A percentile compares a stretch with the other conserved stretches of the same genome.
These are phyloP conservation scores for Rhadinocentrus ornatus DNA, from an alignment of 2,797 vertebrate species.

Conservation along the genomic window DNA sequence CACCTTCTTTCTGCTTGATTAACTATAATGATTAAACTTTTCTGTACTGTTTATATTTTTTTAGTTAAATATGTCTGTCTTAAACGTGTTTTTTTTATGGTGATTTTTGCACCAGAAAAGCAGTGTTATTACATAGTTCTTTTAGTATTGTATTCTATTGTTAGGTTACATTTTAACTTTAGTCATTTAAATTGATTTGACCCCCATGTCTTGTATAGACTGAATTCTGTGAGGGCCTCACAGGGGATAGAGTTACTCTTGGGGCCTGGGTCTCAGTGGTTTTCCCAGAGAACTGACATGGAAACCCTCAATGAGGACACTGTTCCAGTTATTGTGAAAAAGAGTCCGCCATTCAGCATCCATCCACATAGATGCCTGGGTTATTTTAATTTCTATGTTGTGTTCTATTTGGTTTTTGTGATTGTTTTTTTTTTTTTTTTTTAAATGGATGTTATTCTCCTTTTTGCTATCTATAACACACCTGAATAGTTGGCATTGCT, in stretches of 20 bases:
- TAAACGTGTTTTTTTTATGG: not conserved
- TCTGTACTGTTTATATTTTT: not conserved
- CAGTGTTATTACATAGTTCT: not conserved
- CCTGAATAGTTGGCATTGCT: constrained; percentile 22
- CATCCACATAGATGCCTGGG: not conserved
- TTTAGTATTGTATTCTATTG: not conserved
- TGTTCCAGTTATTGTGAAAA: constrained; percentile 19
- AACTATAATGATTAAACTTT: constrained; percentile 8
- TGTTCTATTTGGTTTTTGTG: not conserved
- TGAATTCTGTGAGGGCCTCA: constrained; percentile 17
- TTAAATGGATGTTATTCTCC: not conserved
- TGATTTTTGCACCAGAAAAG: not conserved
- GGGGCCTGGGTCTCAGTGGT: constrained; percentile 29
- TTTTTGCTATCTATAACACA: constrained; percentile 10
- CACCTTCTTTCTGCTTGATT: not conserved
- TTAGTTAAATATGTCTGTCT: not conserved
- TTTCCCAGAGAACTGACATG: constrained; percentile 43
- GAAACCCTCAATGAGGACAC: constrained; percentile 51
- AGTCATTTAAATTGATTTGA: constrained; percentile 1
- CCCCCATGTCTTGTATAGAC: not conserved
- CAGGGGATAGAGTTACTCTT: constrained; percentile 48
- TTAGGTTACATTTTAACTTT: not conserved
- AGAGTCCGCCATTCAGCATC: not conserved
- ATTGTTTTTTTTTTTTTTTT: not conserved
- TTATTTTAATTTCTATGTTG: constrained; percentile 4